Evolutionary conservation across 64 coral and sea anemone genomes (phyloP).

Genomic region (Porites australiensis): DNA sequence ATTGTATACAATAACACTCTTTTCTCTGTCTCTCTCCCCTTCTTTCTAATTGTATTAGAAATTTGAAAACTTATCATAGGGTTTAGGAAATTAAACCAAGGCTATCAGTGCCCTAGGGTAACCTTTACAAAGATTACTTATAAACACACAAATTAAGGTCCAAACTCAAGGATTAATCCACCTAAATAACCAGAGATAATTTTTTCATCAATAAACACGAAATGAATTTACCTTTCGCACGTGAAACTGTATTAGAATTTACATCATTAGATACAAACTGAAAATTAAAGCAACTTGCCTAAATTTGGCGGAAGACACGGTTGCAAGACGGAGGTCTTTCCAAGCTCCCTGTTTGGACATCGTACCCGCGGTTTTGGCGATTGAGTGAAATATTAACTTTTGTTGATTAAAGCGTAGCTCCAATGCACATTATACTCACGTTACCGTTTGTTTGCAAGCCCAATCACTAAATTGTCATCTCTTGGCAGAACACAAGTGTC

Average conservation of each 20-base stretch:
- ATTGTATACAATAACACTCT: too few species aligned
- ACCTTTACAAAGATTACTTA: not conserved
- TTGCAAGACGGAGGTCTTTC: conserved; percentile 74
- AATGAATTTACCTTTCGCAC: too few species aligned
- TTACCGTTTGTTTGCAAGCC: conserved; percentile 16
- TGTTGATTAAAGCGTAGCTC: not conserved
- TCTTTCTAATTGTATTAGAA: too few species aligned
- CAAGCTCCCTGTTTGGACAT: conserved; percentile 43
- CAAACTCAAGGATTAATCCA: not conserved
- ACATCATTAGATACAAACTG: too few species aligned
- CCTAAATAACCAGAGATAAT: not conserved
- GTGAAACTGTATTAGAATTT: too few species aligned
- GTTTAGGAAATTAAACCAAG: too few species aligned
- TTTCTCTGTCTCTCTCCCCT: too few species aligned
- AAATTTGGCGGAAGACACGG: conserved; percentile 71
- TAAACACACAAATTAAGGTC: not conserved
- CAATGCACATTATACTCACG: not conserved
- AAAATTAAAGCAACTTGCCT: conserved; percentile 58
- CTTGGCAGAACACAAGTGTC: not conserved
- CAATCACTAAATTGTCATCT: not conserved
- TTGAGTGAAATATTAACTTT: not conserved
- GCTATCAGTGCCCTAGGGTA: too few species aligned
- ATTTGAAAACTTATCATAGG: too few species aligned
- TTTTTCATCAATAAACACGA: too few species aligned
- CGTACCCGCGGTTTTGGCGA: not conserved